phyloP scores from a whole-genome alignment of 2,797 vertebrate genomes.

The Brotula barbata region DNA sequence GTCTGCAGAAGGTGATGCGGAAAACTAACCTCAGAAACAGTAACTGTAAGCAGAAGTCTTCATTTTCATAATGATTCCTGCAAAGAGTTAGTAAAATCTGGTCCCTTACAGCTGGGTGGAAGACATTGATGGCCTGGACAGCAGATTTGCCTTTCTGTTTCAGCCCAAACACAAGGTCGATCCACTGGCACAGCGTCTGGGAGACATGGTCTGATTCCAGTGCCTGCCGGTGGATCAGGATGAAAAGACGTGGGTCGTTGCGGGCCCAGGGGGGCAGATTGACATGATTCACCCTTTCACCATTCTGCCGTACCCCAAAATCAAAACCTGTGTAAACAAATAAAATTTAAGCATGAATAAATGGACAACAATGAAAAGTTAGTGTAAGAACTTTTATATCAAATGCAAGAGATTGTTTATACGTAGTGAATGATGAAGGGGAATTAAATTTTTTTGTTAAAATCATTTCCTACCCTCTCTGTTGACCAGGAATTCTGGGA shows the following conservation, averaged over 20 bases:
- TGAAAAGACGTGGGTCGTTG: constrained; percentile 94
- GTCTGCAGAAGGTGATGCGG: constrained; percentile 77
- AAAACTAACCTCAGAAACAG: background rate
- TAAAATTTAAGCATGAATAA: too few relatives aligned
- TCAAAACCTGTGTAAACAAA: constrained; percentile 86
- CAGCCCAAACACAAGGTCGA: constrained; percentile 97
- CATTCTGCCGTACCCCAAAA: constrained; percentile 96
- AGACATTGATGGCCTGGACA: constrained; percentile 97
- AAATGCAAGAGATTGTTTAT: too few relatives aligned
- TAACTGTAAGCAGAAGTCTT: background rate
- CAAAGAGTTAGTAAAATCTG: background rate
- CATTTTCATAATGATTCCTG: background rate
- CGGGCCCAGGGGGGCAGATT: constrained; percentile 97
- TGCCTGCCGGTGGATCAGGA: constrained; percentile 95
- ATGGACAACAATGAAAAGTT: too few relatives aligned
- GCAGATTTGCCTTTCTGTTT: constrained; percentile 98
- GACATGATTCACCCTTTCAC: constrained; percentile 95
- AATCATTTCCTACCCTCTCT: constrained; percentile 86
- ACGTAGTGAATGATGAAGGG: too few relatives aligned
- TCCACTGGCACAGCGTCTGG: constrained; percentile 97
- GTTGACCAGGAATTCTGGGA: constrained; percentile 97
- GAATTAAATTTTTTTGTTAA: too few relatives aligned
- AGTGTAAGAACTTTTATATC: too few relatives aligned
- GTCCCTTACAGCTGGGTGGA: constrained; percentile 93
- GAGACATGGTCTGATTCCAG: constrained; percentile 97